Evolutionary conservation across 2,797 vertebrate genomes (phyloP).

Genomic region (Macroramphosus scolopax): DNA sequence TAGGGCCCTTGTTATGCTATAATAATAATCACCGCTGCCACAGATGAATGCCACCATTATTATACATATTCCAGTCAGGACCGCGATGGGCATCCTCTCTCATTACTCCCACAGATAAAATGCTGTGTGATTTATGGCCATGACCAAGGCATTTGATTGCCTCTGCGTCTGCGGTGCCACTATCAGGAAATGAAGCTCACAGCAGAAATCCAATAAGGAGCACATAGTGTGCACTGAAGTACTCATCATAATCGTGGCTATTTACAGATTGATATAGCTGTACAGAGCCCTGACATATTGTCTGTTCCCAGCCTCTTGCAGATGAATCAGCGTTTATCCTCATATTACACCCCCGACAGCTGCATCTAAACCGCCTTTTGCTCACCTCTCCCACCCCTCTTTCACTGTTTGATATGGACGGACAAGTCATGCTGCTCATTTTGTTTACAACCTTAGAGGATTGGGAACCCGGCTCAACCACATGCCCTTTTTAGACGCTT

Average conservation of each 20-base stretch:
- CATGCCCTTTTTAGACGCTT: no score
- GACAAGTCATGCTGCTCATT: slow-evolving; percentile 28
- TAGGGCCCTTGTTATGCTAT: slow-evolving; percentile 67
- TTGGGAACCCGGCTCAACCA: slow-evolving; percentile 45
- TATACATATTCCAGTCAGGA: slow-evolving; percentile 67
- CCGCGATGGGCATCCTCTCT: slow-evolving; percentile 58
- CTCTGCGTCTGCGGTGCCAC: slow-evolving; percentile 69
- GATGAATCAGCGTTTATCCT: slow-evolving; percentile 63
- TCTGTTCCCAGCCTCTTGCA: slow-evolving; percentile 46
- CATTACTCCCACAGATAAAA: slow-evolving; percentile 75
- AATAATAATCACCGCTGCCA: slow-evolving; percentile 65
- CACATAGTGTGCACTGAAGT: slow-evolving; percentile 45
- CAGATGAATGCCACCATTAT: slow-evolving; percentile 51
- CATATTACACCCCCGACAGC: slow-evolving; percentile 29
- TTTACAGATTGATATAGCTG: slow-evolving; percentile 76
- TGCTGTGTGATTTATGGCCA: slow-evolving; percentile 74
- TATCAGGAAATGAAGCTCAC: slow-evolving; percentile 78
- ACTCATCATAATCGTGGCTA: slow-evolving; percentile 69
- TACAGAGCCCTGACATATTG: slow-evolving; percentile 57
- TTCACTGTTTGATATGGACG: slow-evolving; percentile 33
- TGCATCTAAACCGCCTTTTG: slow-evolving; percentile 16
- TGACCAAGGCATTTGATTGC: slow-evolving; percentile 75
- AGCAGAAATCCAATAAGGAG: slow-evolving; percentile 75
- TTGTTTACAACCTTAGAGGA: slow-evolving; percentile 44
- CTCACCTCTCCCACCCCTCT: slow-evolving; percentile 14